Evolutionary conservation across 2,797 vertebrate species (phyloP).

Genomic region (Hoplostethus mediterraneus): DNA sequence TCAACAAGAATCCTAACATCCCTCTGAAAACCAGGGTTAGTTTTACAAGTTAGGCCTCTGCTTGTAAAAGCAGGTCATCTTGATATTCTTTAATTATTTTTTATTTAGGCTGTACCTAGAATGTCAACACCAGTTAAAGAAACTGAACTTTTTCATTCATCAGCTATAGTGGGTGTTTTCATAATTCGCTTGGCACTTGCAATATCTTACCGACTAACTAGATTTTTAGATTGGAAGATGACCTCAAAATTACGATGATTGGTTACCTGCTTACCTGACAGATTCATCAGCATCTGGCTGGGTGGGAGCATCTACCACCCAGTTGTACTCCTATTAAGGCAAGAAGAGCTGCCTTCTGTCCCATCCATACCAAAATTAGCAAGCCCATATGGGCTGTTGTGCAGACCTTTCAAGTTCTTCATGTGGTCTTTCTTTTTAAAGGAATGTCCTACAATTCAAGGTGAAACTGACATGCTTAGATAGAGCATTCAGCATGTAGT

Average conservation of each 20-base stretch:
- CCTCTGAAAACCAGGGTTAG: background rate
- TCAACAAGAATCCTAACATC: background rate
- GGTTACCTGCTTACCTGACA: background rate
- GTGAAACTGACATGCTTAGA: background rate
- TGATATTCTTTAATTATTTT: background rate
- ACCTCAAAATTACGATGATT: slow-evolving; percentile 6
- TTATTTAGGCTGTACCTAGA: background rate
- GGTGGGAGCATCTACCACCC: background rate
- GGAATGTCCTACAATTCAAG: background rate
- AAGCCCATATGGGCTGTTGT: background rate
- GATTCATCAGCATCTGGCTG: background rate
- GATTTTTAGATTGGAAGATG: slow-evolving; percentile 7
- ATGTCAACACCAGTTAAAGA: background rate
- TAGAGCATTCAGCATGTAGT: background rate
- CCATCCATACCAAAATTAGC: background rate
- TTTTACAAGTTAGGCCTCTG: background rate
- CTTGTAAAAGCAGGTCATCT: background rate
- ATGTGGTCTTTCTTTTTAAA: background rate
- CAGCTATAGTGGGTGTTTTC: background rate
- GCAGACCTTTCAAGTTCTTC: background rate
- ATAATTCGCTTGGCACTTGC: background rate
- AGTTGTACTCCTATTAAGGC: background rate
- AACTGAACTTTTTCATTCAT: background rate
- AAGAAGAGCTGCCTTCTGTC: background rate
- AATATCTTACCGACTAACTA: background rate